Percentiles rank a stretch among this genome's conserved stretches.
phyloP scores from a whole-genome alignment of 2,797 vertebrate genomes.

The Ceryle rudis region DNA sequence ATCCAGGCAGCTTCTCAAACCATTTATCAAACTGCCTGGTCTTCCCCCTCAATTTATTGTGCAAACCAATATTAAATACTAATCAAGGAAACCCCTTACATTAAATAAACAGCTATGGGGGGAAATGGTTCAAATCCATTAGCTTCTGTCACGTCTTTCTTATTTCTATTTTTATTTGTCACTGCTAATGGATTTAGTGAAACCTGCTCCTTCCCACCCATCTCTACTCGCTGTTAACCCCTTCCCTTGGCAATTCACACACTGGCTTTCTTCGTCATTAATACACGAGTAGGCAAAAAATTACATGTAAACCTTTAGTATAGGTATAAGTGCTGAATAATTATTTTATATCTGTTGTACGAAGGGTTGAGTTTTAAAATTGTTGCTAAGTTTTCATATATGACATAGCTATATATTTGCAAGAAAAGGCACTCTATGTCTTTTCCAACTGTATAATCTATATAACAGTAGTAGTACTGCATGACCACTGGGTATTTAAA shows the following conservation, averaged over 20 bases:
- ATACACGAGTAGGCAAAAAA: background rate
- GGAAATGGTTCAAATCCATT: slow-evolving; percentile 6
- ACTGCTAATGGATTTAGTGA: slow-evolving; percentile 34
- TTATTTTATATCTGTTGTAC: background rate
- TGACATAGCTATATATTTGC: background rate
- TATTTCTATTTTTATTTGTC: slow-evolving; percentile 38
- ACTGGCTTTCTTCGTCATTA: background rate
- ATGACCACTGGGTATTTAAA: background rate
- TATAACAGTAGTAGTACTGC: background rate
- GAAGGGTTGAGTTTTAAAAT: slow-evolving; percentile 20
- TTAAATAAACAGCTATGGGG: slow-evolving; percentile 5
- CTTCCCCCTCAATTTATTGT: background rate
- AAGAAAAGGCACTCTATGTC: background rate
- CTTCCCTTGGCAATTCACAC: slow-evolving; percentile 24
- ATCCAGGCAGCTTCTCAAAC: background rate
- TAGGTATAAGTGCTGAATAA: background rate
- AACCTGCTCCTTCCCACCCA: background rate
- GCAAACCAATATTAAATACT: background rate
- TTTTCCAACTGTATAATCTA: background rate
- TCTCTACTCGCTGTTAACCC: slow-evolving; percentile 21
- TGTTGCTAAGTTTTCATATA: background rate
- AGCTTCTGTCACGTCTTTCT: slow-evolving; percentile 24
- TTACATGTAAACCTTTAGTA: background rate
- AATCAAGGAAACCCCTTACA: background rate
- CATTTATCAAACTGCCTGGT: background rate